These are phyloP conservation scores for Stegana nigrithorax DNA, from an alignment of 2,888 invertebrate genomes.

Conservation along the genomic window DNA sequence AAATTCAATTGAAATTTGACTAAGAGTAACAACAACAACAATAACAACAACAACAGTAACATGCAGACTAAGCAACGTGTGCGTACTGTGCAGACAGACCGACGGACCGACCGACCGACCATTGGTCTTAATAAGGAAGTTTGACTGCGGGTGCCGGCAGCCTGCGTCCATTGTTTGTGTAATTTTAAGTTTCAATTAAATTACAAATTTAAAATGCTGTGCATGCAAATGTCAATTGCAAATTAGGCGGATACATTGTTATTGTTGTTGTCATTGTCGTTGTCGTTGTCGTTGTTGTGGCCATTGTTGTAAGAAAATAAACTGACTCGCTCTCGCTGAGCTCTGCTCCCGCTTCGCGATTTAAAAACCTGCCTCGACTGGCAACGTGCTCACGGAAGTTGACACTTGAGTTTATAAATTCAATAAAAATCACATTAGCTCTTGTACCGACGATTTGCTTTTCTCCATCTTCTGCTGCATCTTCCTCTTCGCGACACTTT, in stretches of 20 bases:
- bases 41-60: neutral
- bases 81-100: neutral
- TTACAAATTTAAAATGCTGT: neutral
- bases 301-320: no score
- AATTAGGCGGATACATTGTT: no score
- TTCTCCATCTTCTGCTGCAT: no score
- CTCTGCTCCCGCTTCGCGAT: no score
- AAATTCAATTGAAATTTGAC: conserved; percentile 41
- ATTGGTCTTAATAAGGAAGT: neutral
- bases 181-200: neutral
- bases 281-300: no score
- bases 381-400: no score
- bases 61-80: neutral
- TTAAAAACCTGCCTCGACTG: no score
- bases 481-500: no score
- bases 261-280: no score
- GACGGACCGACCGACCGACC: neutral
- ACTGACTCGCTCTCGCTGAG: no score
- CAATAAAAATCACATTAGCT: conserved; percentile 13
- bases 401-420: neutral
- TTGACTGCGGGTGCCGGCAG: neutral
- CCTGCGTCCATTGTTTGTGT: neutral
- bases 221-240: neutral
- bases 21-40: conserved; percentile 26
- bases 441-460: no score